Evolutionary conservation across 2,888 invertebrate genomes (phyloP), one percentile per base, ranked within the genome.

Genomic region (Plemyria rubiginata): DNA sequence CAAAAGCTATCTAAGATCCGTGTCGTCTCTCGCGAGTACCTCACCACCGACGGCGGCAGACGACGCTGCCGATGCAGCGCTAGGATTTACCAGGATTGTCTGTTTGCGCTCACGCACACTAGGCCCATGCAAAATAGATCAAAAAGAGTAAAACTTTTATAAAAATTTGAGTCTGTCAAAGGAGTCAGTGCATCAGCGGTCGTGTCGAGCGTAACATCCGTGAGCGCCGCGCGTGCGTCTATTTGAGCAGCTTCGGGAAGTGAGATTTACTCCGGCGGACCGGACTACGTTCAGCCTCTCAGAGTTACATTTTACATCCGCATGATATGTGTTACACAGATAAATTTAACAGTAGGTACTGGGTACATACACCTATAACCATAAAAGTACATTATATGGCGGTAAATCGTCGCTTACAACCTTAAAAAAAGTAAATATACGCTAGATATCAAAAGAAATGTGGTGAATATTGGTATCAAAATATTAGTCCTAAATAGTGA

Each of bases 391-490:
- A 89, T 82, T 77, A 86, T 81, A 88, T 88, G 85, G 86, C 83
- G 84, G 84, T 85, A 78, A 79, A 71, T 75, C 53, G 84, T 86
- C 79, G 83, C 83, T 84, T 88, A 92, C 81, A 85, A 84, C 88
- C 86, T 83, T 83, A 84, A 76, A 77, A 80, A 80, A 87, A 80
- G 83, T 78, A 82, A 86, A 82, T 86, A 87, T 82, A 88, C 80
- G 85, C 84, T 88, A 88, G 85, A 84, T 86, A 87, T 84, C 86
- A 88, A 88, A 89, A 76, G 76, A 90, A 90, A 89, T 84, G 87
- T 85, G 82, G 86, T 87, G 89, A 92, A 92, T 88, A 92, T 89
- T 82, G 80, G 80, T 92, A 92, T 92, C 91, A 92, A 92, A 92
- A 92, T 85, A 85, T 90, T 88, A 88, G 78, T 77, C 79, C 85